phyloP scores from a whole-genome alignment of 2,888 invertebrate genomes.

The Hypena proboscidalis region DNA sequence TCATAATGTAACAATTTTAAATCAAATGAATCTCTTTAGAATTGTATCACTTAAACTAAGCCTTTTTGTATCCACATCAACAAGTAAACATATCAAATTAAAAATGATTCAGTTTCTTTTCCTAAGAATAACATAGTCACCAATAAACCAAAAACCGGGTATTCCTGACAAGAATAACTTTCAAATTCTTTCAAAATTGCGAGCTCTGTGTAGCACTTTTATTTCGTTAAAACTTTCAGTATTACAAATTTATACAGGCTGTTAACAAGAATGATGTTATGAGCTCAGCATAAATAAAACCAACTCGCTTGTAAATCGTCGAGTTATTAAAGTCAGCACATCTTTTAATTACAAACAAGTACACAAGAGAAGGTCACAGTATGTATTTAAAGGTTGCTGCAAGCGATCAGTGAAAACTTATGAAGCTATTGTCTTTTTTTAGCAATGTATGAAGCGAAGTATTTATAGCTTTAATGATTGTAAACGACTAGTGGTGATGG shows the following conservation, averaged over 20 bases:
- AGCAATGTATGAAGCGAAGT: too few species aligned
- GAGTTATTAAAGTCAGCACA: slow-evolving; percentile 38
- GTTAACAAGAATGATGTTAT: slow-evolving; percentile 34
- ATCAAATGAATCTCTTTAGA: too few species aligned
- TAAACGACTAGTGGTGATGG: too few species aligned
- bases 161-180: background rate
- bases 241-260: slow-evolving; percentile 35
- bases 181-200: too few species aligned
- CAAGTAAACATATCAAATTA: too few species aligned
- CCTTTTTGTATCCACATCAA: too few species aligned
- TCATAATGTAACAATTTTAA: too few species aligned
- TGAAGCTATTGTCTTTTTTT: too few species aligned
- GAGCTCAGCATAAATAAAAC: slow-evolving; percentile 35
- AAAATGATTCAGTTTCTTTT: too few species aligned
- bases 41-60: too few species aligned
- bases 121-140: background rate
- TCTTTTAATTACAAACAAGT: slow-evolving; percentile 42
- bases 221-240: slow-evolving; percentile 30
- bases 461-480: too few species aligned
- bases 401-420: slow-evolving; percentile 4
- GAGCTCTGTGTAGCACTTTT: slow-evolving; percentile 10
- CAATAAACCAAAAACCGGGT: slow-evolving; percentile 4
- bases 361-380: slow-evolving; percentile 37
- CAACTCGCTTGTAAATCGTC: slow-evolving; percentile 32
- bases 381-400: slow-evolving; percentile 18